Conservation (phyloP, 30 jellyfish, hydroid and myxozoan species). For the Aurelia sp. region DNA sequence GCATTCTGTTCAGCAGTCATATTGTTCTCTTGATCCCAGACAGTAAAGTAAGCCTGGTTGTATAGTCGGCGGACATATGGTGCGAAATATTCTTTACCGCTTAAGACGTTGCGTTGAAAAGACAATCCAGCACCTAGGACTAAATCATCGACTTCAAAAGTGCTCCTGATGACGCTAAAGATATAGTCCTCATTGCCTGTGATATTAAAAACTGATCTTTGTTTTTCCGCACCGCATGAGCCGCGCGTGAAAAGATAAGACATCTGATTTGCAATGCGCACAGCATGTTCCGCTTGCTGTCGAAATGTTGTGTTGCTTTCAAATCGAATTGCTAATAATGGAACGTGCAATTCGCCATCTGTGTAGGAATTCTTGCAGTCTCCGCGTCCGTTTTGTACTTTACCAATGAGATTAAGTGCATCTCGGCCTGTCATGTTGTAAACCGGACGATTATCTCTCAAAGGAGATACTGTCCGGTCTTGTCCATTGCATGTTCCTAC, state of each 20-base stretch:
- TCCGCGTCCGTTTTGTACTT: neutral
- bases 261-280: slow-evolving; percentile 64
- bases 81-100: slow-evolving; percentile 40
- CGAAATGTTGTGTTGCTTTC: slow-evolving; percentile 49
- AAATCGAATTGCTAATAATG: slow-evolving; percentile 39
- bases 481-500: slow-evolving; percentile 19
- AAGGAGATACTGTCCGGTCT: neutral
- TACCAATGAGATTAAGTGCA: slow-evolving; percentile 24
- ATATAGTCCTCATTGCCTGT: neutral
- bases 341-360: neutral
- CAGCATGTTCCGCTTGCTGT: slow-evolving; percentile 55
- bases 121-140: slow-evolving; percentile 44
- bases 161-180: slow-evolving; percentile 24
- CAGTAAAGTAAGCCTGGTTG: slow-evolving; percentile 2
- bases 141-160: slow-evolving; percentile 4
- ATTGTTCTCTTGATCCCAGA: slow-evolving; percentile 14
- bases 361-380: slow-evolving; percentile 1
- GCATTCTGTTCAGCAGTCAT: slow-evolving; percentile 4
- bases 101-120: slow-evolving; percentile 19
- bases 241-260: slow-evolving; percentile 65
- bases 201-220: neutral
- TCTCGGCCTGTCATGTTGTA: slow-evolving; percentile 59
- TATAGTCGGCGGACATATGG: slow-evolving; percentile 23
- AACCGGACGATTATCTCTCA: slow-evolving; percentile 17
- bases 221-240: slow-evolving; percentile 28